Base-by-base conservation (phyloP, 2,888 invertebrate species). In the Escarpia spicata region DNA sequence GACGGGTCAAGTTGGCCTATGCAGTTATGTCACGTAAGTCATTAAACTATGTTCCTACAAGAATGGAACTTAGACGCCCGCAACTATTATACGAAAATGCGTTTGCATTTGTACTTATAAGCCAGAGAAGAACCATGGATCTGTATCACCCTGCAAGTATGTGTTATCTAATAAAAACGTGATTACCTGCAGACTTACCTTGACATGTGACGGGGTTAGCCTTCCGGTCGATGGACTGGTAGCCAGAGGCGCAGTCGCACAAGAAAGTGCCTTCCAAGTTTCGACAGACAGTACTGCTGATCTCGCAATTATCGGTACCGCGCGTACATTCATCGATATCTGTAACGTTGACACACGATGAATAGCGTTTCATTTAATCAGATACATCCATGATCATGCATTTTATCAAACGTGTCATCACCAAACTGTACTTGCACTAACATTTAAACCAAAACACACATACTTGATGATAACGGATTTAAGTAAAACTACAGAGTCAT, bases 241-340 rank as follows among this genome's bases (percentile, higher is more conserved):
- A 75, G 26, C 75, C 75, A 6, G 75, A 26, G 26, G 3, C 75
- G n/a, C 75, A 75, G 19, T 75, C 75, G 75, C 75, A 75, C 19
- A n/a, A 26, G 75, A 75, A 75, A 1, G 75, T 26, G 19, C 75
- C 75, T 15, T 19, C 75, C 75, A 26, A 19, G 75, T 75, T 75
- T 75, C 75, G 75, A 75, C 75, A 75, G 6, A 15, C 2, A 26
- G 75, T 75, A 26, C 75, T 75, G 15, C 37, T 45, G 45, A 89
- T 12, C 12, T 58, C 92, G 75, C 93, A 93, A 89, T 90, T 58
- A 31, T 92, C 58, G 12, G 90, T 92, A 15, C 52, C 92, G 3
- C n/a, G 90, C 0, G 52, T 45, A 45, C 93, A 93, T 90, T 93
- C 93, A 37, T 93, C 90, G 4, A 44, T 12, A 90, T 60, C 93